Base-by-base conservation (phyloP, 2,888 invertebrate species). In the Patella depressa region DNA sequence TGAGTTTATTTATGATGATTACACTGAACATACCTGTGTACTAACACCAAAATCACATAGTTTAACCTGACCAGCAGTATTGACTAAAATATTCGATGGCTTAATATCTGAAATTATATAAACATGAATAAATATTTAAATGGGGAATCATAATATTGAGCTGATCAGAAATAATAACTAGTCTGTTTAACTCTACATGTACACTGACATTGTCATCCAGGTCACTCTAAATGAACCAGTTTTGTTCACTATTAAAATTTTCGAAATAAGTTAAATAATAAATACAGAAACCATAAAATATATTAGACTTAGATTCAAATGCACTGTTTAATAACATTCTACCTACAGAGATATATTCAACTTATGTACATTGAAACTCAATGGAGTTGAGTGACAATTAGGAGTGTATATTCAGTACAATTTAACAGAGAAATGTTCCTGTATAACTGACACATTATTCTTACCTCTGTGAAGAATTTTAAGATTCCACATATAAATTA, bases 1-100 rank as follows among this genome's bases (percentile, higher is more conserved):
- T 9, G 9, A 45, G 29, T 45, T 45, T 24, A 24, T 24, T 45
- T 45, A 45, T 45, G 45, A 9, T 45, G 9, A 7, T 45, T 45
- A 45, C 34, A 34, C 4, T 7, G 12, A 12, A 75, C 82, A 80
- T 73, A 90, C 90, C 88, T 91, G 91, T 12, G 88, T 89, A 81
- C 91, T 91, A 74, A 91, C 90, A 53, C 92, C 91, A 87, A 92
- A 92, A 80, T 92, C 92, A 87, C 92, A 92, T 34, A 91, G 85
- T 80, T 92, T 92, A 17, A 91, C 88, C 74, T 89, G 85, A 7
- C 92, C 92, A 12, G 82, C 76, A 4, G 89, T 88, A 81, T 91
- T 92, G 79, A 92, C 90, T 80, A 92, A 85, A 81, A 92, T 90
- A 80, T 92, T 92, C 53, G 90, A 91, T 12, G 91, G 92, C 81